Conservation (phyloP, 1,140 invertebrate species). For the Magallana gigas region DNA sequence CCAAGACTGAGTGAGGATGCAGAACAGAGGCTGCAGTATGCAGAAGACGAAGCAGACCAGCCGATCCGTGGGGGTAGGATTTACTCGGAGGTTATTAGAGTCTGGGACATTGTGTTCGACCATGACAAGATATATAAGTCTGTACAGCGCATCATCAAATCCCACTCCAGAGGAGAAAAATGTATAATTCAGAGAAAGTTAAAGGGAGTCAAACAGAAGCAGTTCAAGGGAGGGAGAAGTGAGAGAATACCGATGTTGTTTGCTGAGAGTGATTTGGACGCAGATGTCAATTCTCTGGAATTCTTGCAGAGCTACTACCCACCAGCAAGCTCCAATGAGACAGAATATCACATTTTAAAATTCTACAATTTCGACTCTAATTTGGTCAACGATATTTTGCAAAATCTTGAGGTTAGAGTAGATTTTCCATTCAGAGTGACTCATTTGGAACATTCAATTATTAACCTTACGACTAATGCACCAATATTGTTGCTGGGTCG, state of each 20-base stretch:
- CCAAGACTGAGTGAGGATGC: slow-evolving; percentile 69
- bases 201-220: slow-evolving; percentile 60
- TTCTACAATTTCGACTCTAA: slow-evolving; percentile 75
- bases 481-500: slow-evolving; percentile 73
- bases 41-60: slow-evolving; percentile 49
- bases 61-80: slow-evolving; percentile 65
- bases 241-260: neutral
- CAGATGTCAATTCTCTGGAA: slow-evolving; percentile 49
- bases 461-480: slow-evolving; percentile 67
- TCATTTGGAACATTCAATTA: slow-evolving; percentile 74
- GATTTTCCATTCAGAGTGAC: slow-evolving; percentile 77
- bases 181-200: slow-evolving; percentile 73
- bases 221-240: slow-evolving; percentile 22
- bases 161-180: slow-evolving; percentile 67
- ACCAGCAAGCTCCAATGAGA: slow-evolving; percentile 72
- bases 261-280: slow-evolving; percentile 24
- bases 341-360: slow-evolving; percentile 77
- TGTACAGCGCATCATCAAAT: slow-evolving; percentile 67
- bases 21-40: slow-evolving; percentile 60
- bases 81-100: slow-evolving; percentile 75
- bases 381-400: slow-evolving; percentile 67
- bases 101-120: slow-evolving; percentile 75
- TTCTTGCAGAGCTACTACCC: slow-evolving; percentile 62
- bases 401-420: slow-evolving; percentile 70
- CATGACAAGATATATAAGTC: slow-evolving; percentile 62